Evolutionary conservation across 2,797 vertebrate species (phyloP).

Genomic region (Macropus fuliginosus): DNA sequence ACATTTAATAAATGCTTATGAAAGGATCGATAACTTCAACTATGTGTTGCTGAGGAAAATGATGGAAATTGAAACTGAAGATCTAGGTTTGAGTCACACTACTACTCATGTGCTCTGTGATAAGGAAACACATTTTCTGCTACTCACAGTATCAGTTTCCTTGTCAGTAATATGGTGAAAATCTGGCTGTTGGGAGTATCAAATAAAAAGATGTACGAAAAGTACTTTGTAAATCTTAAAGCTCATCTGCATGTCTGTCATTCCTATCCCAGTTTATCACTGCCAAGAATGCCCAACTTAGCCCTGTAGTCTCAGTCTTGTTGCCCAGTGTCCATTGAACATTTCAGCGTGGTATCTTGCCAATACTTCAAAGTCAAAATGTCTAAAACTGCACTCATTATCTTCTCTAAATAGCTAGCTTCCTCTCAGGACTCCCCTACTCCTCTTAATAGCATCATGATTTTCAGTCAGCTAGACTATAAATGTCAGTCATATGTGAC

Average conservation of each 20-base stretch:
- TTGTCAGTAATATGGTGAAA: not conserved
- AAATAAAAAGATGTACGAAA: constrained; percentile 10
- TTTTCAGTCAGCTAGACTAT: not conserved
- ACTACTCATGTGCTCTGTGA: not conserved
- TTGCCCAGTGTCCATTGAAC: not conserved
- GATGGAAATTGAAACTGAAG: not conserved
- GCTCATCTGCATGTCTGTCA: not conserved
- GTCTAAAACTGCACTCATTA: constrained; percentile 1
- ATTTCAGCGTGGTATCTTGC: not conserved
- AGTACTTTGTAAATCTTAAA: not conserved
- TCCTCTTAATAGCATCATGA: not conserved
- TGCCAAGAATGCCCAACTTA: not conserved
- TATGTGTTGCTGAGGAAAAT: not conserved
- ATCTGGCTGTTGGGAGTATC: constrained; percentile 25
- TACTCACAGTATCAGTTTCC: not conserved
- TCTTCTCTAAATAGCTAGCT: not conserved
- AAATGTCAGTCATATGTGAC: constrained; percentile 9
- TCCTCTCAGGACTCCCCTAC: not conserved
- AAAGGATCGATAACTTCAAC: not conserved
- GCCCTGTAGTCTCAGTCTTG: not conserved
- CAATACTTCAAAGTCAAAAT: not conserved
- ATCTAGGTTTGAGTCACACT: not conserved
- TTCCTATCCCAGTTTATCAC: not conserved
- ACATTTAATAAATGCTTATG: not conserved
- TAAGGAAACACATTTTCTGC: not conserved